A percentile compares a stretch with the other conserved stretches of the same genome.
Conservation (phyloP, 2,113 vertebrate species). For the Recurvirostra avosetta region DNA sequence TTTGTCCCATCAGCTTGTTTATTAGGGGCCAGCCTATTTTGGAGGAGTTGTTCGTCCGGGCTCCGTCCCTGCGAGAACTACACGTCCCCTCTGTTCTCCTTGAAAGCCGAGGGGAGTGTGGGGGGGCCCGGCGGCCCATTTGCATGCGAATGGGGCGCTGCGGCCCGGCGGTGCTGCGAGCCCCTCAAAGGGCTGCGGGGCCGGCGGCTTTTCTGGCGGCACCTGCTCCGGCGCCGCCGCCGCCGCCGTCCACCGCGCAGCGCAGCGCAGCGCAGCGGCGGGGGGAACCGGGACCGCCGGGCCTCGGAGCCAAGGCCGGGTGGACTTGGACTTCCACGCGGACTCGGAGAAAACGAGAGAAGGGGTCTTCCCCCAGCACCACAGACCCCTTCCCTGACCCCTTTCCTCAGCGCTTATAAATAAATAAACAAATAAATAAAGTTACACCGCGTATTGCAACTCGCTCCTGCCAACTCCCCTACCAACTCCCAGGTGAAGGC, state of each 20-base stretch:
- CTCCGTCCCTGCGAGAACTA: slow-evolving; percentile 3
- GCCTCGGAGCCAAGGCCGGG: no score
- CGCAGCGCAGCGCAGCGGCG: neutral
- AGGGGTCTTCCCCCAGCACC: neutral
- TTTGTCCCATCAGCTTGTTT: slow-evolving; percentile 61
- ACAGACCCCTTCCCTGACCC: neutral
- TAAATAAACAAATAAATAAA: neutral
- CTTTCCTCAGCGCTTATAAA: neutral
- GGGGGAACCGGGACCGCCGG: neutral
- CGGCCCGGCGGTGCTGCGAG: neutral
- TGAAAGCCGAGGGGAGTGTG: slow-evolving; percentile 31
- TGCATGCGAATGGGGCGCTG: slow-evolving; percentile 66
- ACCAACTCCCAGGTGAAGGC: neutral
- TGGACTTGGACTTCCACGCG: neutral
- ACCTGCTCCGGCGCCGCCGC: neutral
- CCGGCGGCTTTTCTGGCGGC: slow-evolving; percentile 41
- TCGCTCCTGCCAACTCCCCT: neutral
- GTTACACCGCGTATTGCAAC: neutral
- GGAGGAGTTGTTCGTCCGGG: slow-evolving; percentile 24
- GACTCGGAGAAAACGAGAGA: neutral
- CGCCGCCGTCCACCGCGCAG: neutral
- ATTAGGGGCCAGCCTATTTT: slow-evolving; percentile 38
- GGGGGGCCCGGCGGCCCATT: slow-evolving; percentile 23
- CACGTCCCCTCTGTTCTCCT: slow-evolving; percentile 29
- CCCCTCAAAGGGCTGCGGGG: slow-evolving; percentile 32